Evolutionary conservation across 2,888 invertebrate genomes (phyloP).

Genomic region (Rapana venosa): DNA sequence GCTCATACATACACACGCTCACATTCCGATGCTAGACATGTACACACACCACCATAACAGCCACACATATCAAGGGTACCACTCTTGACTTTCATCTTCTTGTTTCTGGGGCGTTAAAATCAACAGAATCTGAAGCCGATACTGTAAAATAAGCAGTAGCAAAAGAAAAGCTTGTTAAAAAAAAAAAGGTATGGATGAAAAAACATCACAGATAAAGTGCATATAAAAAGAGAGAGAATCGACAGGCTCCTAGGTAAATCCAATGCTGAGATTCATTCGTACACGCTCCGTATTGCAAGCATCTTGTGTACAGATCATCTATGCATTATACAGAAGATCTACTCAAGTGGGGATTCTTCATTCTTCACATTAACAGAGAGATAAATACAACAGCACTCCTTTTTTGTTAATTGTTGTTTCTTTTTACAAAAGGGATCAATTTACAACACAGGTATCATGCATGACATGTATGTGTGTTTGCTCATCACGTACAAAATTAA

Average conservation of each 20-base stretch:
- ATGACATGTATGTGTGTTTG: neutral
- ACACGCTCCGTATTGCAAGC: neutral
- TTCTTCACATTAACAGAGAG: neutral
- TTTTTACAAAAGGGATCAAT: neutral
- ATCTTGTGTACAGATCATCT: slow-evolving; percentile 5
- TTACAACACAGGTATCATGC: neutral
- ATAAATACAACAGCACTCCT: neutral
- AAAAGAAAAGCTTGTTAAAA: neutral
- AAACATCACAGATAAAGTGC: slow-evolving; percentile 8
- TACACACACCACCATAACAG: too few species aligned
- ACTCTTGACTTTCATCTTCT: too few species aligned
- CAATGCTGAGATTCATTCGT: slow-evolving; percentile 17
- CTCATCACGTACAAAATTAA: neutral
- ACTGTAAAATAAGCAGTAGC: too few species aligned
- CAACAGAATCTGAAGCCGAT: too few species aligned
- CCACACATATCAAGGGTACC: too few species aligned
- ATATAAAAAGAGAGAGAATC: neutral
- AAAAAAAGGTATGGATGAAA: neutral
- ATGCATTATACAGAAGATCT: neutral
- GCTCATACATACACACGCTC: too few species aligned
- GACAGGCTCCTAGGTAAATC: neutral
- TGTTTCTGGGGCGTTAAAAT: too few species aligned
- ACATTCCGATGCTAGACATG: too few species aligned
- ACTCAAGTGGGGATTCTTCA: neutral
- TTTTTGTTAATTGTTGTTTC: neutral